Conservation (phyloP, 2,888 invertebrate genomes). For the Eupithecia tripunctaria region DNA sequence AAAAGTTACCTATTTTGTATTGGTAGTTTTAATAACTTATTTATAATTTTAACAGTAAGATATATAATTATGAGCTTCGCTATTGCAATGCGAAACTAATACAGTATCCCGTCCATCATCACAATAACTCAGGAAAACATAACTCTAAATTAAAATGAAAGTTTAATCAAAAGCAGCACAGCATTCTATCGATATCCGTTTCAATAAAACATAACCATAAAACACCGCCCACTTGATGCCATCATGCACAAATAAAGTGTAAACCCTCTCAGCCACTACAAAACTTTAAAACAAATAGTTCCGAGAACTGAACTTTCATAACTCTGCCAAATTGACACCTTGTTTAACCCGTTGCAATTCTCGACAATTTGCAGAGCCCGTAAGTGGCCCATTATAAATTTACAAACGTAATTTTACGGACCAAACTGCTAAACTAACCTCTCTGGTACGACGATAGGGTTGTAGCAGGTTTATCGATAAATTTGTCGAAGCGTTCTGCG, state of each 20-base stretch:
- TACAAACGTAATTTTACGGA: slow-evolving; percentile 51
- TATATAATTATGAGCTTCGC: background rate
- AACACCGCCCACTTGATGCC: slow-evolving; percentile 65
- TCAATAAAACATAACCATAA: slow-evolving; percentile 72
- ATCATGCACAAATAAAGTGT: slow-evolving; percentile 73
- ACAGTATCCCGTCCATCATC: background rate
- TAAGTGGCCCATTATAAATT: slow-evolving; percentile 82
- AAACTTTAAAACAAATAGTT: slow-evolving; percentile 82
- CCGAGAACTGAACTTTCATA: slow-evolving; percentile 81
- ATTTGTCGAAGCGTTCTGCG: slow-evolving; percentile 60
- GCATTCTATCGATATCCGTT: slow-evolving; percentile 47
- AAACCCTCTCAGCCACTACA: slow-evolving; percentile 59
- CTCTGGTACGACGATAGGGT: slow-evolving; percentile 41
- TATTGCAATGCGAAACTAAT: background rate
- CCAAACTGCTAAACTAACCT: slow-evolving; percentile 42
- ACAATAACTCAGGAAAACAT: slow-evolving; percentile 18
- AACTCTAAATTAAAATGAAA: slow-evolving; percentile 30
- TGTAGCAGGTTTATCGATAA: slow-evolving; percentile 34
- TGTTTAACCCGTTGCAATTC: slow-evolving; percentile 79
- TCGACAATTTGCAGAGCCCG: slow-evolving; percentile 78
- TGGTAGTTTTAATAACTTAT: too few relatives aligned
- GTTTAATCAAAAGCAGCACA: slow-evolving; percentile 39
- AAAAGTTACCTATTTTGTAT: background rate
- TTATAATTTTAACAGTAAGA: too few relatives aligned
- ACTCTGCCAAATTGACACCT: slow-evolving; percentile 84